phyloP scores from a whole-genome alignment of 2,113 vertebrate genomes.

The Chaetura pelagica region DNA sequence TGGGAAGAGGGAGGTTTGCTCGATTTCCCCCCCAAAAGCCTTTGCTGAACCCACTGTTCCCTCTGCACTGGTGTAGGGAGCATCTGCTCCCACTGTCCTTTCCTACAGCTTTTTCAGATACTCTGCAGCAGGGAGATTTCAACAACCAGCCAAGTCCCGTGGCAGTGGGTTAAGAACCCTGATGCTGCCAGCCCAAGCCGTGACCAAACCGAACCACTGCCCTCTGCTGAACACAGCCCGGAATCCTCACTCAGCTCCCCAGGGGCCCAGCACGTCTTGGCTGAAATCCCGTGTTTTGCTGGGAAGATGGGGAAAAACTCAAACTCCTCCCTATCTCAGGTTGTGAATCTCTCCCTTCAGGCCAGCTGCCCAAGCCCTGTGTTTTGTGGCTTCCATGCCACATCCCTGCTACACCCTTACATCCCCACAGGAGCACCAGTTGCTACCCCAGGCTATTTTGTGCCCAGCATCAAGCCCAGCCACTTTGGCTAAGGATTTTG shows the following conservation, averaged over 20 bases:
- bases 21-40: neutral
- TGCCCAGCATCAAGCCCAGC: neutral
- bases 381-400: neutral
- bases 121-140: neutral
- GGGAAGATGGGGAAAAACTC: neutral
- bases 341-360: neutral
- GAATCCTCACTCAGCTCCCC: neutral
- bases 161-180: neutral
- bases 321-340: neutral
- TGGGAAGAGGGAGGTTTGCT: neutral
- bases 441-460: neutral
- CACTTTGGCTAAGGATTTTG: neutral
- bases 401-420: neutral
- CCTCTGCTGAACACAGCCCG: slow-evolving; percentile 30
- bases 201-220: slow-evolving; percentile 61
- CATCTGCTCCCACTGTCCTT: neutral
- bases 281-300: neutral
- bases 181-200: neutral
- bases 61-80: neutral
- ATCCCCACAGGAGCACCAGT: neutral
- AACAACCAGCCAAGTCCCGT: neutral
- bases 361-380: neutral
- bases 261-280: neutral
- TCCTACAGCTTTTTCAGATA: neutral
- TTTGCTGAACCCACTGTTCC: neutral